Base-by-base conservation (phyloP, 2,113 vertebrate genomes). In the Toxostoma redivivum region DNA sequence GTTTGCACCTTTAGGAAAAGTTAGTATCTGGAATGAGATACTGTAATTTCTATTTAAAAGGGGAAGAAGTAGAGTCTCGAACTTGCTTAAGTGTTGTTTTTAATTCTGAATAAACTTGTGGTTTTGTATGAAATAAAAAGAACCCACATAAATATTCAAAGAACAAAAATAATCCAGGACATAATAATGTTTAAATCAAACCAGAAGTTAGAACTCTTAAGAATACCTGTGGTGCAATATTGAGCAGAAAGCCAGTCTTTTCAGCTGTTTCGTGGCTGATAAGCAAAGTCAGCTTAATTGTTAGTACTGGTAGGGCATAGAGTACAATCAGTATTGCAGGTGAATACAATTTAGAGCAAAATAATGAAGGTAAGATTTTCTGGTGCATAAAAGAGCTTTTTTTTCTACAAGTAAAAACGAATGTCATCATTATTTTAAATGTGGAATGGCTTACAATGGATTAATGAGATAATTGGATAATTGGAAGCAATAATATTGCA, bases 401-500 rank as follows among this genome's bases (percentile, higher is more conserved):
- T 70, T 90, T 92, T 88, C 62, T 94, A 40, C 57, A 79, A 76
- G 35, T 64, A 35, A 79, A 88, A 94, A 37, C 51, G 42, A 90
- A 76, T 85, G 30, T 58, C 50, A 25, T 58, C 30, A 73, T 92
- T 91, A 77, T 95, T 95, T 91, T 72, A 77, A 76, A 89, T 70
- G 73, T 22, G 24, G 61, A 92, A 92, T 84, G 65, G 25, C 5
- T 7, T 62, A 53, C 69, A 76, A 90, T 86, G 69, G 53, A 70
- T 50, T 91, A 91, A 94, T 90, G 61, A 95, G 58, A 69, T 93
- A 91, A 92, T 11, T 94, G 66, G n/a, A 80, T 88, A 51, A 94
- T 84, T 66, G 86, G 72, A 94, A 86, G 53, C 53, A 90, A 67
- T 90, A 90, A 33, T 86, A 76, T 40, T 95, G 66, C 88, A 20